phyloP scores from a whole-genome alignment of 2,888 invertebrate species.

The Pantelozetes paolii region DNA sequence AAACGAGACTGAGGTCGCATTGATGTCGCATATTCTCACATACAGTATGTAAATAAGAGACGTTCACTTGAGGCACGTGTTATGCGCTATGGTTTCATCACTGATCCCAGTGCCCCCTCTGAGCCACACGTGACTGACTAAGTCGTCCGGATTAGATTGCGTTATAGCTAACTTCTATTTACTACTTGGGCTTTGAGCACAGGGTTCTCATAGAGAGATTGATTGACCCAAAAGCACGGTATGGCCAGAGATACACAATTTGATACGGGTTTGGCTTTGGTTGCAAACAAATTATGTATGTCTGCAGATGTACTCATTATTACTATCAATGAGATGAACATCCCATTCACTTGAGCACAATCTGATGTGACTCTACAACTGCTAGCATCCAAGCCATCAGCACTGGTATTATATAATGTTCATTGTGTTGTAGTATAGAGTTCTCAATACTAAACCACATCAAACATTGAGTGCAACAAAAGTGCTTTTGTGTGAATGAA shows the following conservation, averaged over 20 bases:
- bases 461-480: conserved; percentile 24
- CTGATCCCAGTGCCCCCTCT: conserved; percentile 30
- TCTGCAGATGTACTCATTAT: conserved; percentile 35
- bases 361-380: conserved; percentile 20
- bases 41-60: conserved; percentile 36
- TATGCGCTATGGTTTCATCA: conserved; percentile 10
- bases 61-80: conserved; percentile 24
- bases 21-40: conserved; percentile 35
- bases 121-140: conserved; percentile 33
- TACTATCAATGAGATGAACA: conserved; percentile 33
- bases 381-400: conserved; percentile 2
- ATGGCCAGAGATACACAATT: conserved; percentile 31
- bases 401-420: conserved; percentile 17
- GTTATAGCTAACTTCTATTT: not conserved
- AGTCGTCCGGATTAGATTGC: conserved; percentile 22
- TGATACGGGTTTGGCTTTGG: conserved; percentile 32
- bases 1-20: conserved; percentile 23
- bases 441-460: conserved; percentile 27
- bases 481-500: conserved; percentile 33
- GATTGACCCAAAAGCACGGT: conserved; percentile 6
- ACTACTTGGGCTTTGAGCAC: not conserved
- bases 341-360: conserved; percentile 31
- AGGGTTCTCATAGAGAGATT: conserved; percentile 17
- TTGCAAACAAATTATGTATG: conserved; percentile 35
- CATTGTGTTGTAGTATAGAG: not conserved